Percentiles rank a stretch among this genome's conserved stretches.
phyloP scores from a whole-genome alignment of 2,888 invertebrate genomes.

The Hypselothyrea guttata region DNA sequence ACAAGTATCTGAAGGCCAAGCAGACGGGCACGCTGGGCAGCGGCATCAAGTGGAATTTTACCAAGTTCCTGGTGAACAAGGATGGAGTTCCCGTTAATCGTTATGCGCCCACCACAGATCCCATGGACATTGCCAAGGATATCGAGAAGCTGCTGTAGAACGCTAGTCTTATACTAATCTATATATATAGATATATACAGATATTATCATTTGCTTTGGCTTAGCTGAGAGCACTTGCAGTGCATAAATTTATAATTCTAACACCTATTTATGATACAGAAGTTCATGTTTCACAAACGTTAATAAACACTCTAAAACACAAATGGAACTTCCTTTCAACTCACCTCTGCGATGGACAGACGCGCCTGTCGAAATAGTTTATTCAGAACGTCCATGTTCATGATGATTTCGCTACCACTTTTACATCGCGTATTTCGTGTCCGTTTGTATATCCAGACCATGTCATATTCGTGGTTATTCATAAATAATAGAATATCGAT shows the following conservation, averaged over 20 bases:
- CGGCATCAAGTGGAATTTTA: slow-evolving; percentile 82
- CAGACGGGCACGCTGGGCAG: slow-evolving; percentile 81
- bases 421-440: slow-evolving; percentile 14
- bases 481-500: slow-evolving; percentile 32
- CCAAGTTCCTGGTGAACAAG: slow-evolving; percentile 82
- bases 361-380: slow-evolving; percentile 36
- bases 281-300: slow-evolving; percentile 9
- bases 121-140: slow-evolving; percentile 81
- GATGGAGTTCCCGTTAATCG: slow-evolving; percentile 81
- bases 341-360: slow-evolving; percentile 39
- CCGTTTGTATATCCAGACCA: slow-evolving; percentile 41
- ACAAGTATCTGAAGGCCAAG: slow-evolving; percentile 81
- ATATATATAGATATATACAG: slow-evolving; percentile 10
- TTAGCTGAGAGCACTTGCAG: slow-evolving; percentile 31
- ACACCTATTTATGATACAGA: slow-evolving; percentile 20
- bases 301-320: slow-evolving; percentile 44
- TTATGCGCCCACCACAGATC: slow-evolving; percentile 83
- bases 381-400: slow-evolving; percentile 32
- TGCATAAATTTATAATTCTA: slow-evolving; percentile 31
- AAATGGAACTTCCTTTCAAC: slow-evolving; percentile 8
- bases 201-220: slow-evolving; percentile 23
- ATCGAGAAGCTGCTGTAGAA: slow-evolving; percentile 80
- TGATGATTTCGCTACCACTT: slow-evolving; percentile 11
- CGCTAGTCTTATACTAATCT: not conserved
- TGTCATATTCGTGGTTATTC: slow-evolving; percentile 40